These are phyloP conservation scores for Heterohyrax brucei DNA, from an alignment of 2,797 vertebrate species.

Conservation along the genomic window DNA sequence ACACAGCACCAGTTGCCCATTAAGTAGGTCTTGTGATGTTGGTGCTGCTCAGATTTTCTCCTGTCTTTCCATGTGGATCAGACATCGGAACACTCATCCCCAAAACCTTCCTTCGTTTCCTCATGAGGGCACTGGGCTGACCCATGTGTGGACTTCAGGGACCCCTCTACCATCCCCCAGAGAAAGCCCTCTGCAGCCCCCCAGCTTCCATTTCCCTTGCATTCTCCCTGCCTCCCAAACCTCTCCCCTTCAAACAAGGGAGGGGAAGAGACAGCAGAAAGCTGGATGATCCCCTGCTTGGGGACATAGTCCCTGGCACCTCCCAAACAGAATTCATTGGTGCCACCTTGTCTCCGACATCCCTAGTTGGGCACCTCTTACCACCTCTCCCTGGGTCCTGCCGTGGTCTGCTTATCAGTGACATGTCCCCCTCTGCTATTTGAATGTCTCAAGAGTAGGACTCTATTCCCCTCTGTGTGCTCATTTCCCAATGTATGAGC, in stretches of 20 bases:
- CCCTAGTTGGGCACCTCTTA: rapidly evolving
- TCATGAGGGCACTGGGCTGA: neutral
- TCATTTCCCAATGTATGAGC: neutral
- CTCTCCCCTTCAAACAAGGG: neutral
- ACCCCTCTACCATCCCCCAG: neutral
- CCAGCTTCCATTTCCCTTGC: too few relatives aligned
- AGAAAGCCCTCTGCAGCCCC: neutral
- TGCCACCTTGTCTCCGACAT: too few relatives aligned
- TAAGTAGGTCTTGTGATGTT: neutral
- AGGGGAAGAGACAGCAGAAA: neutral
- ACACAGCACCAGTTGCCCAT: neutral
- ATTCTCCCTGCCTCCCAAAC: too few relatives aligned
- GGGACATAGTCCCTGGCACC: neutral
- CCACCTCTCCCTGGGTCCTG: neutral
- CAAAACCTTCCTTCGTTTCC: neutral
- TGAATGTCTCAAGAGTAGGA: neutral
- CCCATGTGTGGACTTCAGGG: neutral
- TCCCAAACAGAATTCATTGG: neutral
- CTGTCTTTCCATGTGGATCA: neutral
- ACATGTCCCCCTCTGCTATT: rapidly evolving
- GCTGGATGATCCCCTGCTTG: neutral
- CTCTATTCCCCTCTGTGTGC: neutral
- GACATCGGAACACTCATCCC: neutral
- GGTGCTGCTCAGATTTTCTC: neutral
- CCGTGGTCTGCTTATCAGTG: neutral